phyloP scores from a whole-genome alignment of 2,113 vertebrate genomes.

The Limnothrissa miodon region DNA sequence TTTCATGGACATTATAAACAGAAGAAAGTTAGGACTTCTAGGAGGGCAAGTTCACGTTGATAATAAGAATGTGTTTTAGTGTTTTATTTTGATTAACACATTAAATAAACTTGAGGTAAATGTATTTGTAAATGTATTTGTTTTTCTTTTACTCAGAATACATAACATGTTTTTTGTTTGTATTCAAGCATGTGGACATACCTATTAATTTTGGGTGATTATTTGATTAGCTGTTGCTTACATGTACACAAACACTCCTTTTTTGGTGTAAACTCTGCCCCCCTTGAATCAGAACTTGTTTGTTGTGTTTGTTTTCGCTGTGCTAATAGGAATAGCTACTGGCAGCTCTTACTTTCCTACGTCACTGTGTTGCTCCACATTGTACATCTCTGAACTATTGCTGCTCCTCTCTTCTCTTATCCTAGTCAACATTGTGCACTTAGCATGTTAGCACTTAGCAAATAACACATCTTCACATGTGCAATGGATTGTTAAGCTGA shows the following conservation, averaged over 20 bases:
- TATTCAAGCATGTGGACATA: background rate
- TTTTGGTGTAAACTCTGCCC: background rate
- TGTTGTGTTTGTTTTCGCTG: background rate
- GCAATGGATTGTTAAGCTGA: background rate
- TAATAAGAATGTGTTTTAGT: background rate
- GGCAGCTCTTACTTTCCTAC: background rate
- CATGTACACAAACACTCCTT: background rate
- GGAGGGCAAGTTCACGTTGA: too few species aligned
- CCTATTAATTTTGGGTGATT: background rate
- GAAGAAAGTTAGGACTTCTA: background rate
- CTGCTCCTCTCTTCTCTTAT: background rate
- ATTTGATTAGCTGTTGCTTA: background rate
- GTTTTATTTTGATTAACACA: background rate
- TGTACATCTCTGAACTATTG: background rate
- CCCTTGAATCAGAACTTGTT: background rate
- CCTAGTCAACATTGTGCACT: background rate
- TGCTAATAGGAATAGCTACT: background rate
- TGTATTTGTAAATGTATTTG: background rate
- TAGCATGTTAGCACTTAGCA: background rate
- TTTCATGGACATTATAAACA: background rate
- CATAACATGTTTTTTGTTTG: background rate
- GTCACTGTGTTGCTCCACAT: background rate
- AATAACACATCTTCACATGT: background rate
- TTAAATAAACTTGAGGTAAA: background rate
- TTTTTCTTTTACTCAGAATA: background rate